Conservation (phyloP, 2,113 vertebrate genomes). For the Muntiacus reevesi region DNA sequence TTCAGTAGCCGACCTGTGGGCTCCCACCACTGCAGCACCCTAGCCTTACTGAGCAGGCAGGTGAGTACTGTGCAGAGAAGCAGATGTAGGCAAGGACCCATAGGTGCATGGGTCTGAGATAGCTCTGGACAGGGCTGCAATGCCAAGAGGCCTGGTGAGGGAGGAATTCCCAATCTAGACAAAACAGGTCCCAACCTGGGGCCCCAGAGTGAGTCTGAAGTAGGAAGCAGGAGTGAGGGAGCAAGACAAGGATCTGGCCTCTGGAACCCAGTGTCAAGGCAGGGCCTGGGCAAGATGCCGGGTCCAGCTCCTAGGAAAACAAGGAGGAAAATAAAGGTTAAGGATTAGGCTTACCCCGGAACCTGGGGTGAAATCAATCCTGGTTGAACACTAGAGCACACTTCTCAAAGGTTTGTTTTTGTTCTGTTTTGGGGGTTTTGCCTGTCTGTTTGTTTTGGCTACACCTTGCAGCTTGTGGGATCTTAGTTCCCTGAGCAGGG, state of each 20-base stretch:
- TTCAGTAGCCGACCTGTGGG: neutral
- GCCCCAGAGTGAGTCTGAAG: neutral
- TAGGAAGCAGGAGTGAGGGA: neutral
- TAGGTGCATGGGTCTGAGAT: neutral
- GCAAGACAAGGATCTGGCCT: neutral
- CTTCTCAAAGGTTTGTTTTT: neutral
- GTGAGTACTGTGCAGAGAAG: neutral
- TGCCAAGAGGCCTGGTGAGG: neutral
- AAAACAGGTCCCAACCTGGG: neutral
- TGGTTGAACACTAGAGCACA: neutral
- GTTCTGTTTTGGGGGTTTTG: neutral
- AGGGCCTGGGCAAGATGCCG: neutral
- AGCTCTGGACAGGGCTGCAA: neutral
- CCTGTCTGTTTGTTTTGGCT: neutral
- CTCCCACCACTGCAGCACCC: neutral
- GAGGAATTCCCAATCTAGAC: neutral
- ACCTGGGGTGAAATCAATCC: neutral
- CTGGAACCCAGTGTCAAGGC: neutral
- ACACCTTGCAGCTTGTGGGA: neutral
- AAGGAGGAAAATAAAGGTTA: neutral
- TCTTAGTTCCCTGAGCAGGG: neutral
- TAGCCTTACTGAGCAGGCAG: neutral
- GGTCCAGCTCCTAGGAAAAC: neutral
- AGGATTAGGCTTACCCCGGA: neutral
- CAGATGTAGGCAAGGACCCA: neutral